Evolutionary conservation across 2,888 invertebrate genomes (phyloP).

Genomic region (Protodeltote pygarga): DNA sequence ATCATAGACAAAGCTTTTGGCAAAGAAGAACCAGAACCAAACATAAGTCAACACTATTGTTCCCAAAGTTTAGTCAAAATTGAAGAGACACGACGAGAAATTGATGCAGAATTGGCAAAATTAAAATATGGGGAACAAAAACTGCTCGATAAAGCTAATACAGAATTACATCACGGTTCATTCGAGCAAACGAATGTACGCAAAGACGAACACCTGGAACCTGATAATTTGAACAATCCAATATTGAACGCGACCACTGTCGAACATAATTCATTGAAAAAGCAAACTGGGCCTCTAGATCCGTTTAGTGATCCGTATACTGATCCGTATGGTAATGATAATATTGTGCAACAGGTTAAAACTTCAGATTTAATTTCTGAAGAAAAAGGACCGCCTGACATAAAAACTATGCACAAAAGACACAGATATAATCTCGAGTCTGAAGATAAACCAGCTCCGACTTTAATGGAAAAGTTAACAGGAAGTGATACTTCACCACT

Average conservation of each 20-base stretch:
- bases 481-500: no score
- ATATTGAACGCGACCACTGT: not conserved
- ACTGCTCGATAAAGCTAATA: not conserved
- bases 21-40: not conserved
- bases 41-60: conserved; percentile 6
- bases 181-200: conserved; percentile 11
- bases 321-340: no score
- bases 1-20: conserved; percentile 49
- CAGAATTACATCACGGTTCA: conserved; percentile 8
- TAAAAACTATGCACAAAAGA: no score
- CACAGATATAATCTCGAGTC: no score
- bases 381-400: no score
- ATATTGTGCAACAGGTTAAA: no score
- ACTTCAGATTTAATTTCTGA: no score
- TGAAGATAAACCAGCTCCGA: no score
- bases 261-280: not conserved
- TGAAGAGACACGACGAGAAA: conserved; percentile 15
- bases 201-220: not conserved
- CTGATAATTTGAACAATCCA: not conserved
- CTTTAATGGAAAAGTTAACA: no score
- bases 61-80: conserved; percentile 11
- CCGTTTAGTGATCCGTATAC: no score
- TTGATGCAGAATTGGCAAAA: conserved; percentile 15
- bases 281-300: not conserved
- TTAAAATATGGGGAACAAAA: not conserved